Evolutionary conservation across 2,888 invertebrate genomes (phyloP).

Genomic region (Lycocerus yunnanus): DNA sequence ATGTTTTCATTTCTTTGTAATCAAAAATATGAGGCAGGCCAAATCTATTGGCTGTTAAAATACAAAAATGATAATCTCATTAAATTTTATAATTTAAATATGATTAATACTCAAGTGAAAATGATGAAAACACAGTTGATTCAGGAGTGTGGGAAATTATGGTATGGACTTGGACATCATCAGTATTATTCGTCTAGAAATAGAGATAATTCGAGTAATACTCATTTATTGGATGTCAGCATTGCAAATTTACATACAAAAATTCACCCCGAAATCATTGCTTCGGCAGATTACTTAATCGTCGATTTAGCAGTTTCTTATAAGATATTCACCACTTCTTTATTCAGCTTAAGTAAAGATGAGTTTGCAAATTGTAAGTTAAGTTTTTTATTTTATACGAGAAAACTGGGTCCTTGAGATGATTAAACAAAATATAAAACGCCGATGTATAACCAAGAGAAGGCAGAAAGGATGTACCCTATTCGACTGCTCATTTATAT

Average conservation of each 20-base stretch:
- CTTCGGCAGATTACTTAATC: conserved; percentile 87
- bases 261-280: conserved; percentile 84
- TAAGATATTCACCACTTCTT: conserved; percentile 77
- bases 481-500: no score
- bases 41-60: conserved; percentile 97
- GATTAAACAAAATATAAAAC: no score
- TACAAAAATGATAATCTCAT: conserved; percentile 91
- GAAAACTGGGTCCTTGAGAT: no score
- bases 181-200: conserved; percentile 72
- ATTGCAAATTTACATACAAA: conserved; percentile 75
- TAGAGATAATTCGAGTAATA: conserved; percentile 70
- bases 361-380: background rate
- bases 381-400: no score
- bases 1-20: conserved; percentile 89
- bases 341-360: conserved; percentile 53
- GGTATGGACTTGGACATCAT: conserved; percentile 87
- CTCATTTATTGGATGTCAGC: conserved; percentile 80
- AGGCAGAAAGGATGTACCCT: no score
- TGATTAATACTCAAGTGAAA: conserved; percentile 60
- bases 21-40: conserved; percentile 93
- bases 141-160: conserved; percentile 87
- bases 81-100: conserved; percentile 90
- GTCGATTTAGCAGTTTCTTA: conserved; percentile 86
- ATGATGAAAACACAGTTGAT: conserved; percentile 84
- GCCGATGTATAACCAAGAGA: no score